Evolutionary conservation across 2,888 invertebrate genomes (phyloP), one percentile per base, ranked within the genome.

Genomic region (Epistrophe eligans): DNA sequence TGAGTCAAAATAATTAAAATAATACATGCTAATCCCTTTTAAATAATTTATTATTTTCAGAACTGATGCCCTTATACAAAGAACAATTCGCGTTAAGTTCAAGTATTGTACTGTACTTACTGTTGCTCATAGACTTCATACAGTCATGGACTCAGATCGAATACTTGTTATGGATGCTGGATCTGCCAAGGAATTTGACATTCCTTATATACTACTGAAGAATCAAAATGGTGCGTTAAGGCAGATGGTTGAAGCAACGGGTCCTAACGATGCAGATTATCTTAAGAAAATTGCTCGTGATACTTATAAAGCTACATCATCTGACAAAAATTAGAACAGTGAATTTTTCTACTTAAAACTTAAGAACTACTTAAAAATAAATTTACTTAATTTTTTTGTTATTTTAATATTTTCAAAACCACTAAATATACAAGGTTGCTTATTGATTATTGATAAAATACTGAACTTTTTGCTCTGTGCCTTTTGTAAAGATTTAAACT

Each of bases 81-180:
- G 94, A 90, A 97, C 98, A 0, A 97, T 98, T 77, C 94, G 97
- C 77, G 94, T 94, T 52, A 96, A 96, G 90, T 98, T 98, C 91
- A 94, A 94, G 15, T 93, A 96, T 24, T 98, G 97, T 92, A 98
- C 98, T 0, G 98, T 98, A 10, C 93, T 98, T 52, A 98, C 98
- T 0, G 97, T 98, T 45, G 98, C 98, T 6, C 98, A 98, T 93
- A 95, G 98, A 55, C 94, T 99, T 38, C 96, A 98, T 91, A 98
- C 98, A 0, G 97, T 98, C 88, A 98, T 98, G 96, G 98, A 98
- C 92, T 97, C 97, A 0, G 97, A 98, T 93, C 95, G 96, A 83
- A 96, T 98, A 19, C 94, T 98, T 91, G 98, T 98, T 2, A 96
- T 98, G 95, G 97, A 97, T 90, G 94, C 95, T 8, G 98, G 98